phyloP scores from a whole-genome alignment of 2,113 vertebrate species.

The Maccullochella peelii region DNA sequence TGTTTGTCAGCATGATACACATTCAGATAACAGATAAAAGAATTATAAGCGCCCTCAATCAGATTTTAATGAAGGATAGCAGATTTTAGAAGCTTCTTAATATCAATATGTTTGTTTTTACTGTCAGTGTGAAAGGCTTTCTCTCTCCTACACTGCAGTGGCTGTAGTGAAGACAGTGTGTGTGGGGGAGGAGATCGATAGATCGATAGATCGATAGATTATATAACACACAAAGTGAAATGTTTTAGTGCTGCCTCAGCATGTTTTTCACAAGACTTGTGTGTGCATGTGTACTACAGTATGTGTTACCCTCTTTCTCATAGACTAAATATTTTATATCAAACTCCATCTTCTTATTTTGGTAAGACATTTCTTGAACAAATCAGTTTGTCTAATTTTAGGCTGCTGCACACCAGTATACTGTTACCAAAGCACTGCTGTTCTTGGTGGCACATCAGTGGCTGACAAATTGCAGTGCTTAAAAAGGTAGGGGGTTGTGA shows the following conservation, averaged over 20 bases:
- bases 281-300: not conserved
- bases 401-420: not conserved
- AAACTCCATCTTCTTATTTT: not conserved
- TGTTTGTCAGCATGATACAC: not conserved
- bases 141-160: conserved; percentile 3
- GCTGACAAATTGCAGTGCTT: not conserved
- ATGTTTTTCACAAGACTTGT: not conserved
- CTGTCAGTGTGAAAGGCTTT: conserved; percentile 1
- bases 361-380: not conserved
- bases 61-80: conserved; percentile 14
- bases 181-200: not conserved
- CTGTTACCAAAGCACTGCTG: not conserved
- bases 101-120: not conserved
- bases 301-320: not conserved
- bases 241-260: conserved; percentile 18
- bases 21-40: not conserved
- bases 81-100: conserved; percentile 13
- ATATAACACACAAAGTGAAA: conserved; percentile 23
- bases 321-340: conserved; percentile 4
- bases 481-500: not conserved
- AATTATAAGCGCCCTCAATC: not conserved
- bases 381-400: not conserved
- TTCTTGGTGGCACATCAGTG: not conserved
- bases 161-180: not conserved
- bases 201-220: too few relatives aligned